These are phyloP conservation scores for Tapirus terrestris DNA, from an alignment of 2,113 vertebrate species.

Conservation along the genomic window DNA sequence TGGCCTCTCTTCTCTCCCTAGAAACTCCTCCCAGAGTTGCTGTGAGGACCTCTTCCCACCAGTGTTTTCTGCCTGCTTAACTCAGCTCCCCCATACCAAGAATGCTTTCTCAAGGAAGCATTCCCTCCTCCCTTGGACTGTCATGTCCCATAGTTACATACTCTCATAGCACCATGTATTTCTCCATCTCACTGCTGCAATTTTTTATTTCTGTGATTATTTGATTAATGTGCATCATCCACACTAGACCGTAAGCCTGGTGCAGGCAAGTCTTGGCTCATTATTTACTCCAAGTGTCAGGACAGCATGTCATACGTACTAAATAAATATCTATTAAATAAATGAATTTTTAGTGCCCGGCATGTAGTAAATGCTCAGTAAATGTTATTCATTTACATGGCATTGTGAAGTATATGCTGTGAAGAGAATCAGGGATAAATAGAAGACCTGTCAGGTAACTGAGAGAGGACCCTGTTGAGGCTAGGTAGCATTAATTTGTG, in stretches of 20 bases:
- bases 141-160: not conserved
- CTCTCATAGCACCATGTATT: not conserved
- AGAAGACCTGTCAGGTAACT: not conserved
- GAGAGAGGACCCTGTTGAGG: not conserved
- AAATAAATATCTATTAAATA: not conserved
- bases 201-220: constrained; percentile 10
- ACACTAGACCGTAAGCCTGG: not conserved
- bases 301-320: not conserved
- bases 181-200: not conserved
- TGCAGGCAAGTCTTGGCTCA: not conserved
- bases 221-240: not conserved
- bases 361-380: not conserved
- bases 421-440: not conserved
- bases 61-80: not conserved
- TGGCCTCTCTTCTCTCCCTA: not conserved
- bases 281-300: not conserved
- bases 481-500: not conserved
- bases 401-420: not conserved
- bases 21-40: not conserved
- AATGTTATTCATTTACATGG: not conserved
- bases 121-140: not conserved
- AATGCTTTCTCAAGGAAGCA: not conserved
- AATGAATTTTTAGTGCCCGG: not conserved
- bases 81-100: not conserved
- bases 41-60: not conserved